These are phyloP conservation scores for Drosophila aldrichi DNA, from an alignment of 2,888 invertebrate genomes.

Conservation along the genomic window DNA sequence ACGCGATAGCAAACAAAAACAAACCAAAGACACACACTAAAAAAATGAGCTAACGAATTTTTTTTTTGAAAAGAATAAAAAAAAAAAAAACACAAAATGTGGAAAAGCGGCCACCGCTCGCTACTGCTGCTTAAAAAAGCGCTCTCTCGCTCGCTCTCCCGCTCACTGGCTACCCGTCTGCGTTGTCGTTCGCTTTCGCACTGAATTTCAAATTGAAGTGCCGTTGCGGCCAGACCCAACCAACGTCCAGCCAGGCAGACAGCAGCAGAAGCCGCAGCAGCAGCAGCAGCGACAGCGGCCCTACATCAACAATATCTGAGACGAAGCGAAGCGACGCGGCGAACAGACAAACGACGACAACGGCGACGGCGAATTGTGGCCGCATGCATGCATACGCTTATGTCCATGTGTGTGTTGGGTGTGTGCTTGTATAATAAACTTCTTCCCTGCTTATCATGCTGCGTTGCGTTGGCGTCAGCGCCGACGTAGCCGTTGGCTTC, in stretches of 20 bases:
- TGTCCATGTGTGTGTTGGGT: constrained; percentile 4
- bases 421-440: constrained; percentile 33
- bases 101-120: constrained; percentile 42
- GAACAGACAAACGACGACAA: constrained; percentile 26
- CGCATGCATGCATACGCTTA: constrained; percentile 32
- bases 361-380: constrained; percentile 32
- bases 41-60: constrained; percentile 1
- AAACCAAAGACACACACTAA: constrained; percentile 23
- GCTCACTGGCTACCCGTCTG: constrained; percentile 43
- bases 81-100: constrained; percentile 25
- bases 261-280: constrained; percentile 18
- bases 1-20: constrained; percentile 32
- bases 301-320: constrained; percentile 57
- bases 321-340: constrained; percentile 34
- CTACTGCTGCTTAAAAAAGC: constrained; percentile 32
- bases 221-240: constrained; percentile 58
- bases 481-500: constrained; percentile 19
- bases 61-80: constrained; percentile 19
- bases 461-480: constrained; percentile 50
- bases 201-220: constrained; percentile 68
- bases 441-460: constrained; percentile 58
- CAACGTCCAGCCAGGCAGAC: constrained; percentile 44
- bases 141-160: constrained; percentile 26
- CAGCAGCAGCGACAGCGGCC: constrained; percentile 34
- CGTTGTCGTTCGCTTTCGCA: constrained; percentile 69